Conservation (phyloP, 2,113 vertebrate genomes). For the Nymphicus hollandicus region DNA sequence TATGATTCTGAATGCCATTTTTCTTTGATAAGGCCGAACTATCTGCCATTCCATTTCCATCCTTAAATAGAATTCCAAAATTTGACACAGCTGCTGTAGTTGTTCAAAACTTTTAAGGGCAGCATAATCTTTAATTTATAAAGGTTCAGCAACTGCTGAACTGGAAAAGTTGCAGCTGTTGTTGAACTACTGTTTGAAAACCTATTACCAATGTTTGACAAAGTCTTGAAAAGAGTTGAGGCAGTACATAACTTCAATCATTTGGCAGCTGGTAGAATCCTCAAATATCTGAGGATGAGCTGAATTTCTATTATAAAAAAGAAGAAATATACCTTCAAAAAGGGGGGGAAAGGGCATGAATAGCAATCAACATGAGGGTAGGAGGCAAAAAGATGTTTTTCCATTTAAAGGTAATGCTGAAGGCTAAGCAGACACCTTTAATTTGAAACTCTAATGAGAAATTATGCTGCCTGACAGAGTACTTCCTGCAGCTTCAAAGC, state of each 20-base stretch:
- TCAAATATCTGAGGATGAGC: not conserved
- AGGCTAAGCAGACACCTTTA: not conserved
- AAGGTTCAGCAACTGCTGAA: not conserved
- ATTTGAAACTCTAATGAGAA: not conserved
- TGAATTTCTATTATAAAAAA: not conserved
- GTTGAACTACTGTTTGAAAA: not conserved
- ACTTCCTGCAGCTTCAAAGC: not conserved
- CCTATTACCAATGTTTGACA: not conserved
- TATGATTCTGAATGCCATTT: not conserved
- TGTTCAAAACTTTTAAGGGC: not conserved
- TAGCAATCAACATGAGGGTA: not conserved
- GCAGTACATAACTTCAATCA: not conserved
- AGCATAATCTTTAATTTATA: not conserved
- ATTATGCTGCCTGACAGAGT: not conserved
- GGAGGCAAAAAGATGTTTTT: not conserved
- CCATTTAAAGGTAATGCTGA: not conserved
- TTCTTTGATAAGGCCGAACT: not conserved
- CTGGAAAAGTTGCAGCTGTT: not conserved
- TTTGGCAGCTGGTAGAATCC: not conserved
- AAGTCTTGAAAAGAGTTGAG: not conserved
- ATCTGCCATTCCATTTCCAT: not conserved
- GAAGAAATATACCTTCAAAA: not conserved
- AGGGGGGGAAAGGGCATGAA: accelerated
- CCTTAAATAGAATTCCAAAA: not conserved
- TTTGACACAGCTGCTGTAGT: not conserved